A percentile compares a stretch with the other conserved stretches of the same genome.
Conservation (phyloP, 2,113 vertebrate species). For the Stegastes partitus region DNA sequence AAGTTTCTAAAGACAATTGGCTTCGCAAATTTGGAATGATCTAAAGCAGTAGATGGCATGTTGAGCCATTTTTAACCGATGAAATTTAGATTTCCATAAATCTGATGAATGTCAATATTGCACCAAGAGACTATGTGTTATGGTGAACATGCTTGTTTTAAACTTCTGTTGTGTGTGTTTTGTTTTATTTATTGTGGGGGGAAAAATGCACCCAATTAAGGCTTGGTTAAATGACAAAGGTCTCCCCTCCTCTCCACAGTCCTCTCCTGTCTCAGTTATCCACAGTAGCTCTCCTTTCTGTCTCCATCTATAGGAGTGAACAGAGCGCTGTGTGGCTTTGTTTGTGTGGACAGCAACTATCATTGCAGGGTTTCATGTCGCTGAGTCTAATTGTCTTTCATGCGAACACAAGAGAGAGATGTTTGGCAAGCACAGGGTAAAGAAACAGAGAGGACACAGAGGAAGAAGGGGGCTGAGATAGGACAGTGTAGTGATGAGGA, state of each 20-base stretch:
- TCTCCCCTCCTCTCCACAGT: slow-evolving; percentile 19
- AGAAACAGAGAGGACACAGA: slow-evolving; percentile 79
- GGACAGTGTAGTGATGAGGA: slow-evolving; percentile 56
- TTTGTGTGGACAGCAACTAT: slow-evolving; percentile 80
- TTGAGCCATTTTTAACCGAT: too few species aligned
- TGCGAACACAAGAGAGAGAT: slow-evolving; percentile 90
- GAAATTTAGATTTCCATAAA: too few species aligned
- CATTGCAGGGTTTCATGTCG: slow-evolving; percentile 93
- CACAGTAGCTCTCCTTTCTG: background rate
- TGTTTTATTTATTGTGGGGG: too few species aligned
- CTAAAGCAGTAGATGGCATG: too few species aligned
- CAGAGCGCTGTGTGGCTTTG: slow-evolving; percentile 44
- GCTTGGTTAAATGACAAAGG: background rate
- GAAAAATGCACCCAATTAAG: too few species aligned
- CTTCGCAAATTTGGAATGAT: too few species aligned
- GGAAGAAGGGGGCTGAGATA: slow-evolving; percentile 77
- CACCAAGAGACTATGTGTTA: too few species aligned
- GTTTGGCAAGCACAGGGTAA: slow-evolving; percentile 69
- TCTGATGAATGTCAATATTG: too few species aligned
- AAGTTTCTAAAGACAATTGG: too few species aligned
- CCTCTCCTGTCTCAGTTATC: background rate
- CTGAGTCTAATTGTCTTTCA: slow-evolving; percentile 95
- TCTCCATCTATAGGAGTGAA: slow-evolving; percentile 84
- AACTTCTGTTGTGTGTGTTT: too few species aligned
- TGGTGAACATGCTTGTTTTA: too few species aligned